Base-by-base conservation (phyloP, 92 coral and sea anemone genomes). In the Bergia sp. region DNA sequence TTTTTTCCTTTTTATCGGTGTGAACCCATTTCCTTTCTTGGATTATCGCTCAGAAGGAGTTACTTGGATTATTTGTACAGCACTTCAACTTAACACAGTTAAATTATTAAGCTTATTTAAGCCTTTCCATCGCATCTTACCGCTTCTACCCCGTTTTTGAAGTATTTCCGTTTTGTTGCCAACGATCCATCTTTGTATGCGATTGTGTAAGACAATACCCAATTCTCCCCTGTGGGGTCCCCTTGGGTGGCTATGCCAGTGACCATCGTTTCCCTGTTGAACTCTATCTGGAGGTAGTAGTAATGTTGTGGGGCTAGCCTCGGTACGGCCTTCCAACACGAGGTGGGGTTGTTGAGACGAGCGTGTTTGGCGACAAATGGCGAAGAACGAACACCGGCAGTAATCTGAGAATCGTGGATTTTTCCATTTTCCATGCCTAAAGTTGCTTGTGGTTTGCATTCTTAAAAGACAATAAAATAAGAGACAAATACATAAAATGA, bases 391-490 rank as follows among this genome's bases (percentile, higher is more conserved):
- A 15, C 47, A 37, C 85, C 71, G 8, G 85, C 85, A 47, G 85
- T 80, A 49, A 80, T 80, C 47, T 80, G 85, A 80, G 85, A 80
- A 55, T 80, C 73, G 43, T 0, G 29, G 45, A 80, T 57, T 61
- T 80, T 55, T 37, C 85, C 85, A 57, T 57, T 80, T 57, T 80
- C 85, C 85, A 80, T 80, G 29, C 85, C 85, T 57, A 80, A 80
- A 12, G 80, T 23, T 55, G 73, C 85, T 36, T 8, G 12, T 37
- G 85, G 49, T 29, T 12, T 53, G 85, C 85, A 80, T 55, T 80
- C 85, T 80, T 36, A 38, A 55, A 2, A 38, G 3, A 39, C 29
- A 80, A 29, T 23, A 15, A 5, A 37, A 18, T 41, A 20, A 18
- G 20, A 61, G 69, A 61, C 23, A 61, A 61, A 21, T 3, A 5